A percentile compares a stretch with the other conserved stretches of the same genome.
Evolutionary conservation across 2,888 invertebrate species (phyloP).

Genomic region (Drepana falcataria): DNA sequence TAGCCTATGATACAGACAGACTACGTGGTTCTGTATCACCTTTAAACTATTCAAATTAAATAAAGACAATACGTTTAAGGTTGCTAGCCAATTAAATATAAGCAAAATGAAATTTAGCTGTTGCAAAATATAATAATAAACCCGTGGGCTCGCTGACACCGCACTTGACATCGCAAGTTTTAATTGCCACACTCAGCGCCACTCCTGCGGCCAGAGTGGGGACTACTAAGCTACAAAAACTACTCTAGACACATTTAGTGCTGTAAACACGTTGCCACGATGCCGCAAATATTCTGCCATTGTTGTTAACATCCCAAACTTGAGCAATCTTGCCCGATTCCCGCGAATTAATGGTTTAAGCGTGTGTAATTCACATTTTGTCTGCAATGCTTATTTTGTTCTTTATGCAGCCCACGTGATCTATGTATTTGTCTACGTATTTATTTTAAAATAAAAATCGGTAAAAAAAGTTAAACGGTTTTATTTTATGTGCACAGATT

Average conservation of each 20-base stretch:
- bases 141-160: slow-evolving; percentile 43
- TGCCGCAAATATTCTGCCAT: slow-evolving; percentile 24
- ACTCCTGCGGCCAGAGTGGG: slow-evolving; percentile 58
- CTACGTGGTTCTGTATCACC: too few relatives aligned
- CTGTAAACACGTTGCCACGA: slow-evolving; percentile 37
- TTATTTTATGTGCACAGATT: too few relatives aligned
- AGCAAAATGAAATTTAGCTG: not conserved
- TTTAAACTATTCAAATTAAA: too few relatives aligned
- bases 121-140: slow-evolving; percentile 53
- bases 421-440: not conserved
- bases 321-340: slow-evolving; percentile 17
- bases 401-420: not conserved
- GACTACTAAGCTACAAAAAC: slow-evolving; percentile 49
- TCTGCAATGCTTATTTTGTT: not conserved
- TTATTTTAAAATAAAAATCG: too few relatives aligned
- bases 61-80: too few relatives aligned
- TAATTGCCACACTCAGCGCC: slow-evolving; percentile 71
- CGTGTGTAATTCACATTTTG: slow-evolving; percentile 3
- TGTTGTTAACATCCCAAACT: slow-evolving; percentile 9
- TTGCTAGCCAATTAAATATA: not conserved
- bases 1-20: too few relatives aligned
- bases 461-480: too few relatives aligned
- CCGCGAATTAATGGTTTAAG: slow-evolving; percentile 5
- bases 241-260: slow-evolving; percentile 38
- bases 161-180: slow-evolving; percentile 76